phyloP scores from a whole-genome alignment of 2,797 vertebrate genomes.

The Myotis planiceps region DNA sequence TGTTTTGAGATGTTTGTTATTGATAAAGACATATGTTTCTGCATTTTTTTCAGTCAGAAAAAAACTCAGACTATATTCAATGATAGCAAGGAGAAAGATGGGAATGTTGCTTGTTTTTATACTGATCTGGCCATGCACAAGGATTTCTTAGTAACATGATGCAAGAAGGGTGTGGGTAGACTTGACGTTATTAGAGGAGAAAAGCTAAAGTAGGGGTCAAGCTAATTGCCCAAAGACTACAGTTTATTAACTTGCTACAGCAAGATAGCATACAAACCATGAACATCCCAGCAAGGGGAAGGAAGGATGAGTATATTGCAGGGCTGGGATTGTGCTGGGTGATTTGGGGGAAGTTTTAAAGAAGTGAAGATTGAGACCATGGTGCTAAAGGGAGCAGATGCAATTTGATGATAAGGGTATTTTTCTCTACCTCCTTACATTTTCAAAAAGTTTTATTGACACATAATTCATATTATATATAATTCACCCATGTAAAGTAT shows the following conservation, averaged over 20 bases:
- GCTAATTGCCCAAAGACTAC: too few relatives aligned
- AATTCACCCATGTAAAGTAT: background rate
- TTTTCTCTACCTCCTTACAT: background rate
- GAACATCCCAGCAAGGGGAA: background rate
- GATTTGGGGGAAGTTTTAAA: background rate
- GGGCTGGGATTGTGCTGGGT: background rate
- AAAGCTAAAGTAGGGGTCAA: background rate
- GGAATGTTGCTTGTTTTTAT: background rate
- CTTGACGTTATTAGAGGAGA: background rate
- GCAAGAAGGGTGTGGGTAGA: background rate
- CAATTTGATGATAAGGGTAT: background rate
- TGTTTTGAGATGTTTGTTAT: background rate
- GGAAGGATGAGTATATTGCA: accelerated
- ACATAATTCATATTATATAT: background rate
- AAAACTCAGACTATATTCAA: background rate
- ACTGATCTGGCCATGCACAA: background rate
- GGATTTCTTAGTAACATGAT: background rate
- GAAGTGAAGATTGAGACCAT: background rate
- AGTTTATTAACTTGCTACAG: background rate
- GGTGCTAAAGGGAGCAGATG: background rate
- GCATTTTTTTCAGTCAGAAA: background rate
- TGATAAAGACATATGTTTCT: background rate
- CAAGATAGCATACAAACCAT: background rate
- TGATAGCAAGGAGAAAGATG: background rate
- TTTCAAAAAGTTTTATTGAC: background rate